phyloP scores from a whole-genome alignment of 2,888 invertebrate species.

The Prionchulus punctatus region DNA sequence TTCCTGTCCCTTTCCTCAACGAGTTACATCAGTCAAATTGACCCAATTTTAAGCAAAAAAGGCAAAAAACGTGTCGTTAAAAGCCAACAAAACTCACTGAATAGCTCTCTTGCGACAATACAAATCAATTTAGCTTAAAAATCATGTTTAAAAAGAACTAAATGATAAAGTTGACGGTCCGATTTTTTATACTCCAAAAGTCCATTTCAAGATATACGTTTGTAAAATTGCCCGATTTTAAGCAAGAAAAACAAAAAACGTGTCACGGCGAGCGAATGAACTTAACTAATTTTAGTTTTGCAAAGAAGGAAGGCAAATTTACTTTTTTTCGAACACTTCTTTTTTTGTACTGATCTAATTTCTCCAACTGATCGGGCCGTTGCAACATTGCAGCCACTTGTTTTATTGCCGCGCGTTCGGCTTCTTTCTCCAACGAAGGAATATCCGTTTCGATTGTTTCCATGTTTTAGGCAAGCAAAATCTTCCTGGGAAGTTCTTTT shows the following conservation, averaged over 20 bases:
- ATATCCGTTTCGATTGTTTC: constrained; percentile 6
- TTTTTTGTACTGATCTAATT: constrained; percentile 43
- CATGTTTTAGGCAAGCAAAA: constrained; percentile 11
- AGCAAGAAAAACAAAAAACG: neutral
- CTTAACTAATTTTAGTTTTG: too few relatives aligned
- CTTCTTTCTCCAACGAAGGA: constrained; percentile 16
- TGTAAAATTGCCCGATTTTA: neutral
- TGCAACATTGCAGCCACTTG: constrained; percentile 24
- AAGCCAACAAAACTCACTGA: too few relatives aligned
- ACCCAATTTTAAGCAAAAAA: too few relatives aligned
- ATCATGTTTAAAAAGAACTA: neutral
- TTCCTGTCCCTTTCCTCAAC: too few relatives aligned
- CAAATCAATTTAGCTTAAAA: too few relatives aligned
- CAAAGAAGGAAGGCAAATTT: too few relatives aligned
- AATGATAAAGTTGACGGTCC: neutral
- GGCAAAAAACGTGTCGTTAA: too few relatives aligned
- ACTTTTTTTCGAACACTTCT: constrained; percentile 41
- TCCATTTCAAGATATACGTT: neutral
- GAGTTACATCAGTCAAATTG: too few relatives aligned
- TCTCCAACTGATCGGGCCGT: constrained; percentile 77
- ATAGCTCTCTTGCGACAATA: too few relatives aligned
- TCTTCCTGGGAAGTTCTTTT: too few relatives aligned
- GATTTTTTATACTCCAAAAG: neutral
- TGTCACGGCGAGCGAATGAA: neutral
- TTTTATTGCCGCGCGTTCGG: constrained; percentile 18